Percentiles rank a stretch among this genome's conserved stretches.
Conservation (phyloP, 2,797 vertebrate species). For the Heliangelus exortis region DNA sequence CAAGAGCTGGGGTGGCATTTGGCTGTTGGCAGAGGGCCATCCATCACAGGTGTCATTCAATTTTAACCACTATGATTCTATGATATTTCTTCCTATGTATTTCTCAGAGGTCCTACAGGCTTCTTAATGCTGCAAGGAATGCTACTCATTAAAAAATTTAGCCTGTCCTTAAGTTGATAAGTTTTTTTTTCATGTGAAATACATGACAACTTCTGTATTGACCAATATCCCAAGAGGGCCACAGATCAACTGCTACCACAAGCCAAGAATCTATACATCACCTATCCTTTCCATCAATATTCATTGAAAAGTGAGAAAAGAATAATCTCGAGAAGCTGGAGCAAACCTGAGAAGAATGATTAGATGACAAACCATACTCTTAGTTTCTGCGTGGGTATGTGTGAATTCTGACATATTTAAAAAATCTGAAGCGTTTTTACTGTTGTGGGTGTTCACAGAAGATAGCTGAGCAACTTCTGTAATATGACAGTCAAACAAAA, state of each 20-base stretch:
- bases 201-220: not conserved
- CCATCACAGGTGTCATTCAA: not conserved
- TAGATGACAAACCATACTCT: slow-evolving; percentile 6
- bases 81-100: not conserved
- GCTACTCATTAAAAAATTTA: not conserved
- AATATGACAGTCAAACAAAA: slow-evolving; percentile 21
- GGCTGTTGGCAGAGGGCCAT: not conserved
- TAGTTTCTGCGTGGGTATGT: slow-evolving; percentile 35
- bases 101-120: not conserved
- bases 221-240: not conserved
- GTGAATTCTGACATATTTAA: slow-evolving; percentile 30
- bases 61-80: not conserved
- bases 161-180: not conserved
- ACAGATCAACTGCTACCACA: not conserved
- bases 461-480: slow-evolving; percentile 44
- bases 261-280: not conserved
- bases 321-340: not conserved
- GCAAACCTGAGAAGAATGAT: slow-evolving; percentile 20
- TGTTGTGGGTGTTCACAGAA: slow-evolving; percentile 42
- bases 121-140: not conserved
- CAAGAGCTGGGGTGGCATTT: not conserved
- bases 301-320: not conserved
- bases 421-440: slow-evolving; percentile 26
- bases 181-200: not conserved
- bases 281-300: not conserved